A percentile compares a stretch with the other conserved stretches of the same genome.
Evolutionary conservation across 2,113 vertebrate genomes (phyloP).

Genomic region (Shinisaurus crocodilurus): DNA sequence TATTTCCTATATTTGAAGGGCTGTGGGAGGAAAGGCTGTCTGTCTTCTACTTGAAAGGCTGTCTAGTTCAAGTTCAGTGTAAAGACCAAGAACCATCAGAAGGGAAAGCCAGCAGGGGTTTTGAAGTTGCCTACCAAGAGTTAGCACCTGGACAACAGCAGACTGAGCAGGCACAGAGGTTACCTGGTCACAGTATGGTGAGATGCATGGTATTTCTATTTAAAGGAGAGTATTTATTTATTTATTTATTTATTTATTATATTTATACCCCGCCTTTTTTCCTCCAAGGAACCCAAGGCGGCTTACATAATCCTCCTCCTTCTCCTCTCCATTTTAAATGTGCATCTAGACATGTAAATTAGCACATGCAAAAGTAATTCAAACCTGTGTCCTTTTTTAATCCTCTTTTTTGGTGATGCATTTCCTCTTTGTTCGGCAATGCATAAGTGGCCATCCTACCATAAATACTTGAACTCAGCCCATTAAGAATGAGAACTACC

Average conservation of each 20-base stretch:
- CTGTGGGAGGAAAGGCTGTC: no score
- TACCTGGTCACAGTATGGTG: not conserved
- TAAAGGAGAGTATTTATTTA: not conserved
- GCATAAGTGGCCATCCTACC: no score
- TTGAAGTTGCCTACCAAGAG: not conserved
- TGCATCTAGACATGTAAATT: not conserved
- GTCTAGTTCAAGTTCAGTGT: not conserved
- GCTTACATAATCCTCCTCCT: no score
- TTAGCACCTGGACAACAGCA: not conserved
- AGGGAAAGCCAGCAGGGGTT: not conserved
- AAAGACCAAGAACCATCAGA: not conserved
- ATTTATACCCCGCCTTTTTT: no score
- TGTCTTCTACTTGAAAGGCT: not conserved
- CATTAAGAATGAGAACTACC: not conserved
- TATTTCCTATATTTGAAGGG: no score
- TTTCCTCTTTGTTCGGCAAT: no score
- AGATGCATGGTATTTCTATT: not conserved
- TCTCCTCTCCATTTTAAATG: no score
- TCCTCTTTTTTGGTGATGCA: no score
- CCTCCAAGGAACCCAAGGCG: no score
- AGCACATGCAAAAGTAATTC: not conserved
- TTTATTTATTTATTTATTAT: no score
- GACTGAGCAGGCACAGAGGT: not conserved
- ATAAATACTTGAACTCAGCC: no score
- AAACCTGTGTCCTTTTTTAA: not conserved